Evolutionary conservation across 2,888 invertebrate species (phyloP).

Genomic region (Ornithoptera priamus): DNA sequence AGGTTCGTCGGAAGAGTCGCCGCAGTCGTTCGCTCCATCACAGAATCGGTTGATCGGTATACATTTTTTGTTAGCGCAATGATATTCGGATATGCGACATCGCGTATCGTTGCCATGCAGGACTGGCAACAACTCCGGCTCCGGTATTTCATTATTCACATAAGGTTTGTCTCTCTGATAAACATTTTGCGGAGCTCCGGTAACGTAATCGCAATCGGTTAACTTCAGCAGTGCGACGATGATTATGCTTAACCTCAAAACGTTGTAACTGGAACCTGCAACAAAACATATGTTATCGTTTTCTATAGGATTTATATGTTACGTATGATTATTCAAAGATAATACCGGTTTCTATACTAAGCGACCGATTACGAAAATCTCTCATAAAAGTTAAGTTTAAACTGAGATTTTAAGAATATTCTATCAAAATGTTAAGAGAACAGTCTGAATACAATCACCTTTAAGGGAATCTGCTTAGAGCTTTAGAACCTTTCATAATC

Average conservation of each 20-base stretch:
- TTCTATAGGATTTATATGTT: no score
- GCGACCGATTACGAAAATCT: no score
- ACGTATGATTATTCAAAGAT: no score
- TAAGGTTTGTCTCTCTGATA: conserved; percentile 54
- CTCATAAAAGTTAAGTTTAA: no score
- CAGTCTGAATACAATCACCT: no score
- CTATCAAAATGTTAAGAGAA: no score
- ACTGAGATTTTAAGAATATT: no score
- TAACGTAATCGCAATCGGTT: conserved; percentile 62
- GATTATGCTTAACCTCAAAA: conserved; percentile 53
- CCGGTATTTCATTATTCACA: conserved; percentile 52
- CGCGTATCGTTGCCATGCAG: conserved; percentile 70
- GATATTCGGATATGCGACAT: conserved; percentile 84
- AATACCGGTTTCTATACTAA: no score
- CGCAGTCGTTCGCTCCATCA: conserved; percentile 89
- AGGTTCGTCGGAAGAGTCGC: conserved; percentile 89
- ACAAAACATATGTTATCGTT: conserved; percentile 43
- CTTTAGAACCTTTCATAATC: no score
- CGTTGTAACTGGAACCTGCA: conserved; percentile 58
- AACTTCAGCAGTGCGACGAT: conserved; percentile 48
- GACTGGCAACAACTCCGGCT: conserved; percentile 66
- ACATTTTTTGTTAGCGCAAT: conserved; percentile 84
- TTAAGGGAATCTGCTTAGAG: no score
- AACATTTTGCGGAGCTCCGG: conserved; percentile 44
- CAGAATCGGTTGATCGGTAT: conserved; percentile 87